Base-by-base conservation (phyloP, 30 jellyfish, hydroid and myxozoan genomes). In the Aurelia coerulea region DNA sequence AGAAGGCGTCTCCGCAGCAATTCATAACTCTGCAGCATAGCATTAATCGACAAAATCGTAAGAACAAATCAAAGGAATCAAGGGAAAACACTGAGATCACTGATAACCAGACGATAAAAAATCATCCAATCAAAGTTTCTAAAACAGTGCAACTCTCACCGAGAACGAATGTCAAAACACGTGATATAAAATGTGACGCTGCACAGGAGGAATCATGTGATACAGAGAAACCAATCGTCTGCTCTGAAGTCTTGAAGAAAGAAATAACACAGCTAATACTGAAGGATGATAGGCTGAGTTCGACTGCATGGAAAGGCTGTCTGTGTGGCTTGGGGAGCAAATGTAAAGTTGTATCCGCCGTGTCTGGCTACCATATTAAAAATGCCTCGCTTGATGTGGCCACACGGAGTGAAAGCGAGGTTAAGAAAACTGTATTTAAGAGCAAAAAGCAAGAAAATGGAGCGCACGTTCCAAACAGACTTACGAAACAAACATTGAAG, bases 261-360 rank as follows among this genome's bases (percentile, higher is more conserved):
- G 93, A 84, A 62, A 49, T 73, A 31, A 84, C 58, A 19, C 64
- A 84, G 17, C n/a, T 73, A 59, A 23, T 64, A 29, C 18, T 46
- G 66, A 23, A 63, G 11, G 77, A 39, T 63, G 74, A 65, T 52
- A 62, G 23, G 32, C 7, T 32, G 64, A 60, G 13, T 17, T 60
- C 70, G 31, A 23, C 17, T 29, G 8, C 93, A 5, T 56, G 79
- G 93, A 33, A 52, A 62, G 93, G 93, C 34, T 73, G 93, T 52
- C 56, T 74, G 31, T 84, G 88, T 51, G 93, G 93, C 7, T n/a
- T 46, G 42, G 93, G 86, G 8, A 78, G 51, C 50, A 83, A 71
- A 33, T 84, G 93, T 78, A 69, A 64, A 63, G 83, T 84, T 13
- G 93, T 71, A n/a, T 73, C 93, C 10, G 93, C 76, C 12, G 93